These are phyloP conservation scores for Prionailurus viverrinus DNA, from an alignment of 2,113 vertebrate genomes.

Conservation along the genomic window DNA sequence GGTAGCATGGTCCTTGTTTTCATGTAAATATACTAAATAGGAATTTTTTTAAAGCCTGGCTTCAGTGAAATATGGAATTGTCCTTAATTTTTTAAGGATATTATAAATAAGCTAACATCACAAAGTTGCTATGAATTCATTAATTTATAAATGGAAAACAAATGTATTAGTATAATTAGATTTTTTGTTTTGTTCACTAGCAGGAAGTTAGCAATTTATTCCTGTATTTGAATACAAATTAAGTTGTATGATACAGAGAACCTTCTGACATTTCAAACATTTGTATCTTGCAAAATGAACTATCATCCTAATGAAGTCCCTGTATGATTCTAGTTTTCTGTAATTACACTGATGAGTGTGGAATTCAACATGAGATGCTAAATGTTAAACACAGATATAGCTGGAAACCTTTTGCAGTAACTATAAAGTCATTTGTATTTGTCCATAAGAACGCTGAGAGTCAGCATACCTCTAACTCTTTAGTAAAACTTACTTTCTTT, in stretches of 20 bases:
- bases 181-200: slow-evolving; percentile 64
- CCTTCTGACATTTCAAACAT: slow-evolving; percentile 77
- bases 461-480: slow-evolving; percentile 49
- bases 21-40: slow-evolving; percentile 40
- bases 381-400: slow-evolving; percentile 69
- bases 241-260: slow-evolving; percentile 57
- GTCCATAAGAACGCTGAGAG: slow-evolving; percentile 56
- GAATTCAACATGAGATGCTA: slow-evolving; percentile 71
- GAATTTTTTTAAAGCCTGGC: slow-evolving; percentile 40
- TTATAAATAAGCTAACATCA: slow-evolving; percentile 40
- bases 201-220: slow-evolving; percentile 59
- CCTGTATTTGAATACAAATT: slow-evolving; percentile 71
- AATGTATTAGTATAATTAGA: slow-evolving; percentile 53
- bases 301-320: slow-evolving; percentile 73
- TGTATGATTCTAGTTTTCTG: slow-evolving; percentile 71
- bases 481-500: slow-evolving; percentile 65
- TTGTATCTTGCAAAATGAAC: slow-evolving; percentile 76
- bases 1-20: slow-evolving; percentile 34
- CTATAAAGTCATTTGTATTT: slow-evolving; percentile 74
- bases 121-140: slow-evolving; percentile 32
- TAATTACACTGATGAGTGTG: slow-evolving; percentile 64
- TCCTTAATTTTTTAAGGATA: slow-evolving; percentile 22
- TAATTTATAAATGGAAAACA: slow-evolving; percentile 58
- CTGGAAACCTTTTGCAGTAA: slow-evolving; percentile 39
- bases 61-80: slow-evolving; percentile 51